Conservation (phyloP, 2,797 vertebrate species). For the Bucorvus abyssinicus region DNA sequence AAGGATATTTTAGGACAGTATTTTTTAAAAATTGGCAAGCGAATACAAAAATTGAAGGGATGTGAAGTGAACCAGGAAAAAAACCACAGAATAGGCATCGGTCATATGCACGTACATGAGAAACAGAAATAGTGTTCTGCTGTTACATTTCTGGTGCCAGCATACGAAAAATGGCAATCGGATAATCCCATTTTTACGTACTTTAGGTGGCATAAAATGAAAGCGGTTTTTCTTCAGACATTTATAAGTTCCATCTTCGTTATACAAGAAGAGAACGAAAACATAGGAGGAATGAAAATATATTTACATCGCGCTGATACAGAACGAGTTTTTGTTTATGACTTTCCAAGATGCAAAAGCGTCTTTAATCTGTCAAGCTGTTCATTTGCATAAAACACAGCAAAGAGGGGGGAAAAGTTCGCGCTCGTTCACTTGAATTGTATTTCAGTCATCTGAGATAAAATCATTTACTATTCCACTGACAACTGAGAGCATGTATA, state of each 20-base stretch:
- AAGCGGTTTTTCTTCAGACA: conserved; percentile 32
- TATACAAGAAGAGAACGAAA: neutral
- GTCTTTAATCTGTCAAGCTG: conserved; percentile 30
- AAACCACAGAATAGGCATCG: neutral
- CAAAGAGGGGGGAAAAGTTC: neutral
- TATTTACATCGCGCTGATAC: conserved; percentile 31
- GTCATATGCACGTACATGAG: neutral
- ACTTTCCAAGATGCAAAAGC: conserved; percentile 26
- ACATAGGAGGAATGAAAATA: conserved; percentile 26
- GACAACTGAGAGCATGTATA: neutral
- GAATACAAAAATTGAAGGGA: conserved; percentile 17
- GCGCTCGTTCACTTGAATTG: neutral
- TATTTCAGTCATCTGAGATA: conserved; percentile 40
- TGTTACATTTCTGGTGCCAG: conserved; percentile 32
- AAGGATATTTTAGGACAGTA: conserved; percentile 35
- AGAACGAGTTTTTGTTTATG: conserved; percentile 44
- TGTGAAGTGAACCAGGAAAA: conserved; percentile 17
- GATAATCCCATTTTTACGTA: conserved; percentile 27
- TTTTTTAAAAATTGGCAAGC: neutral
- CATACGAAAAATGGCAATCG: conserved; percentile 42
- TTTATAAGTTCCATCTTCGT: conserved; percentile 26
- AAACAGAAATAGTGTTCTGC: conserved; percentile 46
- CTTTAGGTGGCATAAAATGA: conserved; percentile 23
- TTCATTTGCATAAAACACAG: conserved; percentile 40
- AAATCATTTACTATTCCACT: conserved; percentile 38